Percentiles rank a stretch among this genome's conserved stretches.
These are phyloP conservation scores for Xenopus petersii DNA, from an alignment of 2,797 vertebrate species.

Conservation along the genomic window DNA sequence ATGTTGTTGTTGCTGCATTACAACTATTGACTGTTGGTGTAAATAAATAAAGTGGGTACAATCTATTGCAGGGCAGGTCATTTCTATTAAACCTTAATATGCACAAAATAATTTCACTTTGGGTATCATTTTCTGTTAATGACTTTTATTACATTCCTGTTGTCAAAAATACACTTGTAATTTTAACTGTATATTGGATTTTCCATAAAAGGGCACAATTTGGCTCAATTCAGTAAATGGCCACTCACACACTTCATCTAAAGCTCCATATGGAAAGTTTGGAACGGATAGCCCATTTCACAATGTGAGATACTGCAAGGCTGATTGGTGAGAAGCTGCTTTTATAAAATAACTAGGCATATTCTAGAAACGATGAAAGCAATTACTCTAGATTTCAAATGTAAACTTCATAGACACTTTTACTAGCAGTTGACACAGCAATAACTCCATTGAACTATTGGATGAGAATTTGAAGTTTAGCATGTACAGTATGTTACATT, in stretches of 20 bases:
- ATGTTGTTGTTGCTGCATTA: too few species aligned
- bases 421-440: slow-evolving; percentile 1
- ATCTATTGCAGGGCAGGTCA: too few species aligned
- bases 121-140: too few species aligned
- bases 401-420: background rate
- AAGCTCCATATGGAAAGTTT: background rate
- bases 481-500: background rate
- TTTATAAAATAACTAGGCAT: background rate
- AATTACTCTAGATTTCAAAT: background rate
- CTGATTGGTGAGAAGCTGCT: background rate
- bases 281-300: background rate
- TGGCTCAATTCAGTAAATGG: background rate
- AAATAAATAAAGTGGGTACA: too few species aligned
- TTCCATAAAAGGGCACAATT: background rate
- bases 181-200: background rate
- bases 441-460: slow-evolving; percentile 12
- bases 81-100: too few species aligned
- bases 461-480: background rate
- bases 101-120: too few species aligned
- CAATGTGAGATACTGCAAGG: background rate
- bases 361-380: background rate
- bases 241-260: background rate
- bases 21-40: too few species aligned
- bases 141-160: background rate
- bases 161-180: background rate